phyloP scores from a whole-genome alignment of 2,888 invertebrate species.

The Halictus quadricinctus region DNA sequence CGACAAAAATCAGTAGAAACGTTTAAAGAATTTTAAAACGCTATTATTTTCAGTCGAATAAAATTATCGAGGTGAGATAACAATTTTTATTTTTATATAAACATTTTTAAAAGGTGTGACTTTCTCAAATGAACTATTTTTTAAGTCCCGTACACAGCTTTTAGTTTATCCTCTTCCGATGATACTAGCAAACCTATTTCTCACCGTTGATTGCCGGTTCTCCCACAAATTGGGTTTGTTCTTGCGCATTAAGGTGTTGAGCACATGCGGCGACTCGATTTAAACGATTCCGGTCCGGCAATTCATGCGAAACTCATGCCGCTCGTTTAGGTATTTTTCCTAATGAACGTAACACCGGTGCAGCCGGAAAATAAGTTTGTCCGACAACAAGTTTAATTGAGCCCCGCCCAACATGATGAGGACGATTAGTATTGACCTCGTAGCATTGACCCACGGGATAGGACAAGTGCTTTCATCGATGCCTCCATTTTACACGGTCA shows the following conservation, averaged over 20 bases:
- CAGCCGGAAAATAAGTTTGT: background rate
- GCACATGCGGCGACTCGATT: background rate
- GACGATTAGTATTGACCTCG: slow-evolving; percentile 6
- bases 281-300: background rate
- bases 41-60: background rate
- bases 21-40: background rate
- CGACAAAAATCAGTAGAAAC: background rate
- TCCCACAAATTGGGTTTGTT: background rate
- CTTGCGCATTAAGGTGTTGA: background rate
- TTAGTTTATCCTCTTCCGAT: background rate
- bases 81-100: too few relatives aligned
- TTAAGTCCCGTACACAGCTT: background rate
- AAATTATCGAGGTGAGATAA: too few relatives aligned
- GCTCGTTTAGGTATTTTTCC: slow-evolving; percentile 3
- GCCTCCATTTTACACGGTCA: slow-evolving; percentile 47
- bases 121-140: background rate
- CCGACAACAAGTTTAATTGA: slow-evolving; percentile 6
- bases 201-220: background rate
- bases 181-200: background rate
- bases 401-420: background rate
- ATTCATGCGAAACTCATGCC: background rate
- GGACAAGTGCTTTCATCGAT: slow-evolving; percentile 43
- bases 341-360: background rate
- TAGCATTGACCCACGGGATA: slow-evolving; percentile 19
- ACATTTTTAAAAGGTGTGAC: too few relatives aligned